Percentiles rank a stretch among this genome's conserved stretches.
These are phyloP conservation scores for Notolepis coatsorum DNA, from an alignment of 2,797 vertebrate species.

Conservation along the genomic window DNA sequence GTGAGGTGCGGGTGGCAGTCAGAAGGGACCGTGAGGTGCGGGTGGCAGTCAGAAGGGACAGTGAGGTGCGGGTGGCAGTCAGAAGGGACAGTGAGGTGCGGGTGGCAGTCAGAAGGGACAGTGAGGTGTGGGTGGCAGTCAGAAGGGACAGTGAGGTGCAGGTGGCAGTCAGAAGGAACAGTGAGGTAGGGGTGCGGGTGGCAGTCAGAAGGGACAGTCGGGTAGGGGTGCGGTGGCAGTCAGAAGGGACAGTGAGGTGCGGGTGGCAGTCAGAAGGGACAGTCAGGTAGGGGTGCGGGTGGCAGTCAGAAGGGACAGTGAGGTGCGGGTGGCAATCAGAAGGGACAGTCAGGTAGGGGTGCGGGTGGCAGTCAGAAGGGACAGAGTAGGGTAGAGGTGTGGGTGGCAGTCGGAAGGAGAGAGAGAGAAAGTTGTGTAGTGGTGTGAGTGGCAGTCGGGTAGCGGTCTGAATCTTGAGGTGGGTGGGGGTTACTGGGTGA, in stretches of 20 bases:
- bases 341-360: too few relatives aligned
- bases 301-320: too few relatives aligned
- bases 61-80: too few relatives aligned
- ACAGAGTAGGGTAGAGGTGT: not conserved
- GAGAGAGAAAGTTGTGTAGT: slow-evolving; percentile 7
- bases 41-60: too few relatives aligned
- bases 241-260: slow-evolving; percentile 6
- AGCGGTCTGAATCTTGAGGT: not conserved
- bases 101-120: too few relatives aligned
- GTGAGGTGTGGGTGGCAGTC: too few relatives aligned
- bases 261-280: not conserved
- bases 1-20: too few relatives aligned
- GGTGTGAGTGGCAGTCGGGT: not conserved
- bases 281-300: not conserved
- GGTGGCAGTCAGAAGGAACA: slow-evolving; percentile 43
- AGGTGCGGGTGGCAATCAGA: too few relatives aligned
- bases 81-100: too few relatives aligned
- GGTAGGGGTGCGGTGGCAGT: not conserved
- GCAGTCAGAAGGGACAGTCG: not conserved
- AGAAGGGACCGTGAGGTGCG: too few relatives aligned
- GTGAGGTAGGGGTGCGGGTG: too few relatives aligned
- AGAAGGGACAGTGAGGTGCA: too few relatives aligned
- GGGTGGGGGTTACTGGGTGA: not conserved
- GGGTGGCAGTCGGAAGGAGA: slow-evolving; percentile 3
- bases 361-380: not conserved